Conservation (phyloP, 2,113 vertebrate genomes). For the Abramis brama region DNA sequence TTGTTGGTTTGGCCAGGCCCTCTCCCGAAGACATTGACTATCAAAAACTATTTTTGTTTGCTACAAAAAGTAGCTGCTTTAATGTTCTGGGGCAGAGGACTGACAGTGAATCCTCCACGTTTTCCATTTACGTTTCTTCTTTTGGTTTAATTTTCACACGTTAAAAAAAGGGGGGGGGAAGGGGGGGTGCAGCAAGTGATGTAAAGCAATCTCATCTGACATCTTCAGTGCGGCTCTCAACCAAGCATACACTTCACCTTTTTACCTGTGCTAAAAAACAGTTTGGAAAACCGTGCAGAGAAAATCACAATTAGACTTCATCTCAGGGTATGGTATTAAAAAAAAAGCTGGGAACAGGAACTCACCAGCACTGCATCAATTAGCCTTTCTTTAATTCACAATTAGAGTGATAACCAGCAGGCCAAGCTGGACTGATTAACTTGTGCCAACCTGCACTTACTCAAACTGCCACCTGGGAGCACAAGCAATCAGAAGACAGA, state of each 20-base stretch:
- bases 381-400: conserved; percentile 61
- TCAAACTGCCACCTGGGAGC: conserved; percentile 52
- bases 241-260: not conserved
- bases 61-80: no score
- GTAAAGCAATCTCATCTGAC: not conserved
- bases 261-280: not conserved
- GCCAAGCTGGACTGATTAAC: conserved; percentile 58
- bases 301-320: conserved; percentile 30
- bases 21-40: not conserved
- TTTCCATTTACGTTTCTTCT: no score
- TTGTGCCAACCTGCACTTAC: conserved; percentile 52
- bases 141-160: no score
- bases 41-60: no score
- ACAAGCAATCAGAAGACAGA: conserved; percentile 32
- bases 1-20: not conserved
- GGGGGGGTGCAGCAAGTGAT: not conserved
- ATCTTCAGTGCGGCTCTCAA: not conserved
- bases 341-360: conserved; percentile 61
- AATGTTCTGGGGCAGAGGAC: no score
- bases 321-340: conserved; percentile 62
- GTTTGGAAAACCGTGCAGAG: not conserved
- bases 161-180: no score
- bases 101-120: no score
- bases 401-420: conserved; percentile 59
- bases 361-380: conserved; percentile 54